Evolutionary conservation across 1,140 invertebrate species (phyloP).

Genomic region (Asbolus verrucosus): DNA sequence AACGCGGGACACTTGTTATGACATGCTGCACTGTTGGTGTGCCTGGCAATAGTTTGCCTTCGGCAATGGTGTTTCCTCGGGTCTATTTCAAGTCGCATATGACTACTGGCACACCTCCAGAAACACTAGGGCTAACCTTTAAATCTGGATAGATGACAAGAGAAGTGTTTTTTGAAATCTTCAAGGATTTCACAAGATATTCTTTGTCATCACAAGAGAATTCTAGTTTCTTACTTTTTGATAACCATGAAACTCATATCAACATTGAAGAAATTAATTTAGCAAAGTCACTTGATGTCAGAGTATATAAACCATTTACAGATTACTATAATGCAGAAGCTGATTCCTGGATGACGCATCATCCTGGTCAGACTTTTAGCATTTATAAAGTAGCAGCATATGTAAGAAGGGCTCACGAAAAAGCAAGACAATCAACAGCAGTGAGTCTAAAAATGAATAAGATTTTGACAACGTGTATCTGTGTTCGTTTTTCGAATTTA

Average conservation of each 20-base stretch:
- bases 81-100: slow-evolving; percentile 62
- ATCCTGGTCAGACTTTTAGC: no score
- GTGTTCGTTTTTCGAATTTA: no score
- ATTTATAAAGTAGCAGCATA: no score
- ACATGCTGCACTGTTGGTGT: slow-evolving; percentile 61
- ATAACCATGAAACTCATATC: slow-evolving; percentile 54
- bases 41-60: slow-evolving; percentile 57
- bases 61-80: slow-evolving; percentile 61
- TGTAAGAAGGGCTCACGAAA: no score
- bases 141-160: slow-evolving; percentile 66
- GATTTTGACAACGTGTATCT: no score
- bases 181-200: slow-evolving; percentile 66
- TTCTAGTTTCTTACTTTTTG: slow-evolving; percentile 58
- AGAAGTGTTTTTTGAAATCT: slow-evolving; percentile 64
- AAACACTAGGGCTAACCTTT: slow-evolving; percentile 62
- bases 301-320: slow-evolving; percentile 51
- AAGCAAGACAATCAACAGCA: no score
- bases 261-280: slow-evolving; percentile 49
- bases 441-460: no score
- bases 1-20: slow-evolving; percentile 60
- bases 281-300: slow-evolving; percentile 62
- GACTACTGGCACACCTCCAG: slow-evolving; percentile 61
- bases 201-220: slow-evolving; percentile 57
- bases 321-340: slow-evolving; percentile 47
- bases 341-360: slow-evolving; percentile 46